Evolutionary conservation across 2,797 vertebrate species (phyloP).

Genomic region (Xiphophorus birchmanni): DNA sequence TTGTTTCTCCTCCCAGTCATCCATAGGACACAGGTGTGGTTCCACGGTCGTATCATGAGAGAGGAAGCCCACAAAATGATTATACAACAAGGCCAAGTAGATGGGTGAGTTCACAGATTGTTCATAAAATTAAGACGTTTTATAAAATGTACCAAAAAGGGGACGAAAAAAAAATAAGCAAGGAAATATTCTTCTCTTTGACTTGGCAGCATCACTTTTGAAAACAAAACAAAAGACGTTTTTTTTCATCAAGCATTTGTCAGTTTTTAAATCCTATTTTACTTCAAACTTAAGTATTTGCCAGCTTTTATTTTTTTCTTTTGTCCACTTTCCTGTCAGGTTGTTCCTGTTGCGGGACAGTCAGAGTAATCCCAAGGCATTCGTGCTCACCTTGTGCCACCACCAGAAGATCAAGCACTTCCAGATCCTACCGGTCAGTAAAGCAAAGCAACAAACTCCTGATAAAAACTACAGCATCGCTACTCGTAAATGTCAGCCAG

Average conservation of each 20-base stretch:
- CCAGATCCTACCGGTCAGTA: slow-evolving; percentile 97
- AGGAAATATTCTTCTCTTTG: not conserved
- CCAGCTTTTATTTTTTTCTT: not conserved
- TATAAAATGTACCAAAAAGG: not conserved
- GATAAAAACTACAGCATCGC: not conserved
- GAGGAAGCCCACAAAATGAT: slow-evolving; percentile 97
- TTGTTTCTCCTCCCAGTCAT: slow-evolving; percentile 83
- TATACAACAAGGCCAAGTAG: slow-evolving; percentile 96
- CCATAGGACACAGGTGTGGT: slow-evolving; percentile 97
- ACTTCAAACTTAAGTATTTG: not conserved
- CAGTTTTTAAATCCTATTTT: not conserved
- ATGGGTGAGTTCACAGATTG: slow-evolving; percentile 80
- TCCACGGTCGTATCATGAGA: slow-evolving; percentile 95
- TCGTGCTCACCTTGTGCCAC: slow-evolving; percentile 97
- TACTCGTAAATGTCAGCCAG: not conserved
- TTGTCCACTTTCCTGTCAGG: slow-evolving; percentile 69
- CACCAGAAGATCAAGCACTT: slow-evolving; percentile 99
- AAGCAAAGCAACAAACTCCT: not conserved
- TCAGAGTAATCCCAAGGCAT: slow-evolving; percentile 98
- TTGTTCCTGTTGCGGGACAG: slow-evolving; percentile 97
- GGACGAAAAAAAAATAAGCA: not conserved
- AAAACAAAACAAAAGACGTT: not conserved
- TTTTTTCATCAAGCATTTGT: not conserved
- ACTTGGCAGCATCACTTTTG: not conserved
- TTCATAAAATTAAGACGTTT: not conserved